Base-by-base conservation (phyloP, 2,888 invertebrate species). In the Limenitis arthemis region DNA sequence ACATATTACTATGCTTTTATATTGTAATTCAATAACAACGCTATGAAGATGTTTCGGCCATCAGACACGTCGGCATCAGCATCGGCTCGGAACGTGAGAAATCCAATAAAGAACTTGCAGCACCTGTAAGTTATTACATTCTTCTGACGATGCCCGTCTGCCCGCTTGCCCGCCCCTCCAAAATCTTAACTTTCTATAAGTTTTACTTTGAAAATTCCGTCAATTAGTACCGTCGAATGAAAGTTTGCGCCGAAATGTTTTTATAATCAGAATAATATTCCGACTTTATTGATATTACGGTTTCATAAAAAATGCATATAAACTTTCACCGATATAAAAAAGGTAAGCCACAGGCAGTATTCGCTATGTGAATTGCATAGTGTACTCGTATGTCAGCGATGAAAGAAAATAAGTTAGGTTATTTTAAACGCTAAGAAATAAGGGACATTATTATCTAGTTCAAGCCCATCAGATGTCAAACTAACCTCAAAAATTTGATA, bases 91-190 rank as follows among this genome's bases (percentile, higher is more conserved):
- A 83, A 79, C 81, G 83, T 77, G 79, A 76, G 78, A 83, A 84
- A 86, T 85, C 81, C 83, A 85, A 86, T 86, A 86, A 86, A 82
- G 83, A 81, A 82, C 71, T 77, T 72, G 74, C 73, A 72, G 74
- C 84, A 86, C 85, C 85, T 86, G 84, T 72, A 75, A 79, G 80
- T 82, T 85, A 85, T 86, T 84, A 84, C 85, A 85, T 86, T 85
- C 85, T 79, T 82, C 77, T 72, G 74, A 75, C 74, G 79, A 73
- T 78, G 74, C 77, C 77, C 72, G 72, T 72, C 20, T 20, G 20
- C 20, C 20, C 20, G 20, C 20, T 20, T 20, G 20, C 4, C 20
- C 20, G 20, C 73, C 69, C 65, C 66, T 72, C 70, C 69, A 79
- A 79, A 79, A 70, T 73, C 69, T 68, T 69, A 80, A 84, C 78